Conservation (phyloP, 2,888 invertebrate species). For the Chromoteleia sp. region DNA sequence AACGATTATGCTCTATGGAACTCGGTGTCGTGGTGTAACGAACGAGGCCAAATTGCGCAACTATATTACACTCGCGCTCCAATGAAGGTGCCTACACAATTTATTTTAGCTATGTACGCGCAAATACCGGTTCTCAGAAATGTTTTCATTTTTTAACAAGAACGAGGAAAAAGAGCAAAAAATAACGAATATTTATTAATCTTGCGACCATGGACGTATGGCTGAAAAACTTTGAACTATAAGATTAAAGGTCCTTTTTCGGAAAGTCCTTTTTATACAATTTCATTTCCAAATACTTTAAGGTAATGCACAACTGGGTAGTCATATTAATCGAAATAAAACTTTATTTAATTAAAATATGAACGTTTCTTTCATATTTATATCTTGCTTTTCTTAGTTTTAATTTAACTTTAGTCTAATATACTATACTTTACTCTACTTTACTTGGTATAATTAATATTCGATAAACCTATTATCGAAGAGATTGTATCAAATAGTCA, state of each 20-base stretch:
- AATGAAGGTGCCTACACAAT: slow-evolving; percentile 58
- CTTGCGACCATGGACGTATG: slow-evolving; percentile 6
- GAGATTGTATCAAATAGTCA: too few species aligned
- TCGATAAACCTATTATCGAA: too few species aligned
- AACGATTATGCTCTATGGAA: slow-evolving; percentile 56
- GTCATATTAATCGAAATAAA: too few species aligned
- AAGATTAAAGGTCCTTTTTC: slow-evolving; percentile 29
- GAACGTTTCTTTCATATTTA: too few species aligned
- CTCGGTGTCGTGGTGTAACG: slow-evolving; percentile 56
- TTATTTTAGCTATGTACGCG: slow-evolving; percentile 55
- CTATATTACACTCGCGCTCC: slow-evolving; percentile 58
- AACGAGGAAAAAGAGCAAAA: slow-evolving; percentile 1
- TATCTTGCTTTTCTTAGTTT: too few species aligned
- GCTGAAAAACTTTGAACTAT: slow-evolving; percentile 14
- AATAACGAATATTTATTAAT: slow-evolving; percentile 15
- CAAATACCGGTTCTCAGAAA: slow-evolving; percentile 43
- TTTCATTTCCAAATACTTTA: too few species aligned
- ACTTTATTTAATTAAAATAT: too few species aligned
- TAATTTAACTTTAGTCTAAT: too few species aligned
- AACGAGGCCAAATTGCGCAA: slow-evolving; percentile 68
- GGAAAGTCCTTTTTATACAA: slow-evolving; percentile 2
- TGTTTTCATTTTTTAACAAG: slow-evolving; percentile 11
- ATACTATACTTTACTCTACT: too few species aligned
- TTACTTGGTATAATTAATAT: too few species aligned
- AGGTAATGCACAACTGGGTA: too few species aligned